A percentile compares a stretch with the other conserved stretches of the same genome.
Conservation (phyloP, 2,113 vertebrate species). For the Eolophus roseicapilla region DNA sequence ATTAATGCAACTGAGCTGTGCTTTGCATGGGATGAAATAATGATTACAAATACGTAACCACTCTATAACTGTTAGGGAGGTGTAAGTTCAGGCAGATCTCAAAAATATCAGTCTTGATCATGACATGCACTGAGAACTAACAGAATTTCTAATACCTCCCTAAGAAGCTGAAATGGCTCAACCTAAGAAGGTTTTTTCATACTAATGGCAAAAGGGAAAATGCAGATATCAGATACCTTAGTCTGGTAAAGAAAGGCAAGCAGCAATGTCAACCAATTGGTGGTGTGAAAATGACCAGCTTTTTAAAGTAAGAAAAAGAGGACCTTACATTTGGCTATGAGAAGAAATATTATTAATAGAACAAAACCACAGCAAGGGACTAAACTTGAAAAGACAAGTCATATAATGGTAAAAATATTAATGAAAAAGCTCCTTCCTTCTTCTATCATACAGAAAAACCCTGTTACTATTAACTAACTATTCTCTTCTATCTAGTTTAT, state of each 20-base stretch:
- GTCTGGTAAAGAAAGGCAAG: not conserved
- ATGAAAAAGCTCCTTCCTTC: not conserved
- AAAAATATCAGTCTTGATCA: not conserved
- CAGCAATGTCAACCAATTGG: not conserved
- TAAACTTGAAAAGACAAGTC: not conserved
- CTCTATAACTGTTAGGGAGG: not conserved
- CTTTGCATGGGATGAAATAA: not conserved
- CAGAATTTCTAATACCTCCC: not conserved
- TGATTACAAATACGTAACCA: not conserved
- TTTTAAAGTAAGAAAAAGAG: not conserved
- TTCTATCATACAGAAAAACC: not conserved
- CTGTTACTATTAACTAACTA: not conserved
- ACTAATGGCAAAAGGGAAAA: not conserved
- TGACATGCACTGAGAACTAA: rapidly evolving
- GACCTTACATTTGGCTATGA: not conserved
- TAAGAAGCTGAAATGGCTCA: not conserved
- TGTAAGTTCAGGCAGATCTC: not conserved
- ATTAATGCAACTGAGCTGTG: not conserved
- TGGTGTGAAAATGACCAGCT: not conserved
- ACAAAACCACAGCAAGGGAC: not conserved
- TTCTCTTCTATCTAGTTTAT: not conserved
- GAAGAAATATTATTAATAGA: not conserved
- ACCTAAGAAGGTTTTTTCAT: not conserved
- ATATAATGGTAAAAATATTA: not conserved
- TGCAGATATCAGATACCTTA: not conserved